Evolutionary conservation across 1,140 invertebrate species (phyloP).

Genomic region (Coboldia fuscipes): DNA sequence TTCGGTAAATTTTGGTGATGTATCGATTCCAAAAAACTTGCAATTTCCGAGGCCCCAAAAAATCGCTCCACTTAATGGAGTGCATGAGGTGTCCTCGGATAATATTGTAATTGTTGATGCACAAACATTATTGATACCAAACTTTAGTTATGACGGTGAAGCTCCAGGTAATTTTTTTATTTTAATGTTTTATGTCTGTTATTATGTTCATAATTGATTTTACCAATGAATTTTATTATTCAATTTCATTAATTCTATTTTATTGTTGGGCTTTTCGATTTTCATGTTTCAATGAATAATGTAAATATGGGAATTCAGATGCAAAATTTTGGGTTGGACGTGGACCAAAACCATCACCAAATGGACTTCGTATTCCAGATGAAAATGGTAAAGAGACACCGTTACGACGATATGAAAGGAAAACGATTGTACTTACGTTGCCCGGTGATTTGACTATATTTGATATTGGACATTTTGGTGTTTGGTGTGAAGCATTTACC

Average conservation of each 20-base stretch:
- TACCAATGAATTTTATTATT: too few relatives aligned
- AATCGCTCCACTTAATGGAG: constrained; percentile 45
- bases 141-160: constrained; percentile 74
- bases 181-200: too few relatives aligned
- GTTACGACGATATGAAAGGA: constrained; percentile 53
- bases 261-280: not conserved
- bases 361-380: constrained; percentile 63
- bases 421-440: constrained; percentile 68
- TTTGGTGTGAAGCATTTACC: constrained; percentile 73
- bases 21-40: constrained; percentile 51
- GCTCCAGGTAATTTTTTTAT: constrained; percentile 47
- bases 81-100: constrained; percentile 66
- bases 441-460: constrained; percentile 59
- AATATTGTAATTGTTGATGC: constrained; percentile 73
- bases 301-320: constrained; percentile 31
- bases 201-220: too few relatives aligned
- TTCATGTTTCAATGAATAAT: not conserved
- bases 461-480: constrained; percentile 67
- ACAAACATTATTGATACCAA: constrained; percentile 68
- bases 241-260: not conserved
- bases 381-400: constrained; percentile 72
- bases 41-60: constrained; percentile 68
- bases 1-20: constrained; percentile 73
- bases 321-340: constrained; percentile 79
- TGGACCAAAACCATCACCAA: constrained; percentile 49